Evolutionary conservation across 2,888 invertebrate species (phyloP), one percentile per base, ranked within the genome.

Genomic region (Watsonalla cultraria): DNA sequence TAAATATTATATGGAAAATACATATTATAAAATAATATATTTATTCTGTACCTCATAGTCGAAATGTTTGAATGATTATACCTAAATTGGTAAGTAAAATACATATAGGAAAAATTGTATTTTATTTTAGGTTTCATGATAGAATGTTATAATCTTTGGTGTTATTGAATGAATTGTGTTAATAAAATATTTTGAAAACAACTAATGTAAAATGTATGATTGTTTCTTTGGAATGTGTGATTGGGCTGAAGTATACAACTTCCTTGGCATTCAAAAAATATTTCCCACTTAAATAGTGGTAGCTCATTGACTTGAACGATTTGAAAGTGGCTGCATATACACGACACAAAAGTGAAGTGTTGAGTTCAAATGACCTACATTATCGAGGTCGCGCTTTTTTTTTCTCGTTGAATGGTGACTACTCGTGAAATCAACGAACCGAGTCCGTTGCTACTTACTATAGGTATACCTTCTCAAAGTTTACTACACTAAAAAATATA

Each of bases 91-190:
- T 88, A 87, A 90, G 84, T 86, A 86, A 82, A 82, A 84, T 86
- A 85, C 84, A 84, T 78, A 71, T 87, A 88, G 86, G 78, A 84
- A 82, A 82, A 87, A 87, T 82, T 90, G 89, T 90, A 89, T 87
- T 87, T 85, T 89, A 88, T 88, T 90, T 89, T 89, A 91, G 89
- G 86, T 88, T 87, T 86, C 90, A 88, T 90, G 86, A 89, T 91
- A 91, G 91, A 89, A 91, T 91, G 91, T 91, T 91, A 90, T 90
- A 90, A 90, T 90, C 90, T 90, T 91, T 89, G 91, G 91, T 91
- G 91, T 91, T 91, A 91, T 84, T 91, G 90, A 91, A 91, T 90
- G 91, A 91, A 91, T 91, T 91, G 91, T 91, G 91, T 91, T 91
- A 91, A 91, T 91, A 91, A 91, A 91, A 91, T 90, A 91, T 91